Conservation (phyloP, 1,140 invertebrate genomes). For the Vollenhovia emeryi region DNA sequence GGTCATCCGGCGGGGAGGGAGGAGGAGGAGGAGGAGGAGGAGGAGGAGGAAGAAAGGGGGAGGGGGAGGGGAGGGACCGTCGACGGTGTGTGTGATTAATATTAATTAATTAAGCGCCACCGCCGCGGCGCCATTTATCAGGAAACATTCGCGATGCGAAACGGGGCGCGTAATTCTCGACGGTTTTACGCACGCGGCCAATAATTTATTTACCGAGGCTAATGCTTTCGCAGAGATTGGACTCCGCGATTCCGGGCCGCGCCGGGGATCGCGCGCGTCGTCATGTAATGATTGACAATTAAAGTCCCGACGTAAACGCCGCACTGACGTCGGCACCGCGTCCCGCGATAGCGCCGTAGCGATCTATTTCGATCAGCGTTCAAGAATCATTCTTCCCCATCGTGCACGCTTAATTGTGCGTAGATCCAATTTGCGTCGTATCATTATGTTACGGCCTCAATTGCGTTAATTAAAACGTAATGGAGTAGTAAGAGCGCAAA, state of each 20-base stretch:
- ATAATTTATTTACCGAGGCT: constrained; percentile 32
- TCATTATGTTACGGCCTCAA: constrained; percentile 9
- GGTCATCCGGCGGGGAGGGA: not conserved
- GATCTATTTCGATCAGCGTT: constrained; percentile 35
- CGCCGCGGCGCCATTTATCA: not conserved
- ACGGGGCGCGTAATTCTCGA: constrained; percentile 13
- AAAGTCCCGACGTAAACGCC: constrained; percentile 34
- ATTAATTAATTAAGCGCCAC: constrained; percentile 46
- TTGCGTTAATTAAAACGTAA: constrained; percentile 29
- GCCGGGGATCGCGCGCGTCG: not conserved
- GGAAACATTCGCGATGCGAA: constrained; percentile 22
- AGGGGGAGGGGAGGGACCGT: not conserved
- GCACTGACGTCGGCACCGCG: constrained; percentile 22
- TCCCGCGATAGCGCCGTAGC: not conserved
- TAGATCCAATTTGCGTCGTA: constrained; percentile 21
- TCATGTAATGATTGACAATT: constrained; percentile 40
- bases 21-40: too few relatives aligned
- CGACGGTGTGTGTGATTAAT: constrained; percentile 32
- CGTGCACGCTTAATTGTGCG: constrained; percentile 14
- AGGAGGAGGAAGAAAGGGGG: too few relatives aligned
- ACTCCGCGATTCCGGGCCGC: not conserved
- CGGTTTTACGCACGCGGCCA: not conserved
- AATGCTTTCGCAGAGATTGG: not conserved
- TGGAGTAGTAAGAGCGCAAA: not conserved
- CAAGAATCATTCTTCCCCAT: not conserved